These are phyloP conservation scores for Chymomyza costata DNA, from an alignment of 1,140 invertebrate genomes.

Conservation along the genomic window DNA sequence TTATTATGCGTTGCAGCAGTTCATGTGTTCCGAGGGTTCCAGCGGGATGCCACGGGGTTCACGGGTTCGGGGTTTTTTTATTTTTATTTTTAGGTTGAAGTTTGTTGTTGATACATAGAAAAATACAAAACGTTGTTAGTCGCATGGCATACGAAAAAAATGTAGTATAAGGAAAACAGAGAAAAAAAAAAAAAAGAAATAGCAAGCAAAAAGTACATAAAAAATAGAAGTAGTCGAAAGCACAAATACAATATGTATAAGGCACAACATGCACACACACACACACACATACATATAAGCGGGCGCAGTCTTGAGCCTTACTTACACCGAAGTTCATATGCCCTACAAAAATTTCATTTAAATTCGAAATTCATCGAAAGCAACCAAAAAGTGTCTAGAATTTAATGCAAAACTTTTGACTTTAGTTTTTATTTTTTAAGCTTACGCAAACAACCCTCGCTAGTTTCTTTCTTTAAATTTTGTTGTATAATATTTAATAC, in stretches of 20 bases:
- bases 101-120: background rate
- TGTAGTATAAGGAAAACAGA: too few relatives aligned
- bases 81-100: background rate
- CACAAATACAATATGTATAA: too few relatives aligned
- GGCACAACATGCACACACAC: background rate
- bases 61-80: constrained; percentile 2
- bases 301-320: too few relatives aligned
- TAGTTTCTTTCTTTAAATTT: too few relatives aligned
- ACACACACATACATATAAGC: background rate
- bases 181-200: background rate
- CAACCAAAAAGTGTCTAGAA: constrained; percentile 17
- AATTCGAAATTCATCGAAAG: too few relatives aligned
- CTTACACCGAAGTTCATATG: background rate
- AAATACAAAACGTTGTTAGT: constrained; percentile 22
- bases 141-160: constrained; percentile 1
- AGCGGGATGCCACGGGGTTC: constrained; percentile 7
- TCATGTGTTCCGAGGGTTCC: background rate
- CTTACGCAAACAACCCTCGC: too few relatives aligned
- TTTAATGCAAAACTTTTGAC: constrained; percentile 1
- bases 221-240: too few relatives aligned
- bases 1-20: background rate
- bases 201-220: background rate
- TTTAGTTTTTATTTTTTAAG: too few relatives aligned
- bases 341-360: background rate
- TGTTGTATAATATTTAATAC: too few relatives aligned